Percentiles rank a stretch among this genome's conserved stretches.
phyloP scores from a whole-genome alignment of 1,140 invertebrate species.

The Trichogramma pretiosum region DNA sequence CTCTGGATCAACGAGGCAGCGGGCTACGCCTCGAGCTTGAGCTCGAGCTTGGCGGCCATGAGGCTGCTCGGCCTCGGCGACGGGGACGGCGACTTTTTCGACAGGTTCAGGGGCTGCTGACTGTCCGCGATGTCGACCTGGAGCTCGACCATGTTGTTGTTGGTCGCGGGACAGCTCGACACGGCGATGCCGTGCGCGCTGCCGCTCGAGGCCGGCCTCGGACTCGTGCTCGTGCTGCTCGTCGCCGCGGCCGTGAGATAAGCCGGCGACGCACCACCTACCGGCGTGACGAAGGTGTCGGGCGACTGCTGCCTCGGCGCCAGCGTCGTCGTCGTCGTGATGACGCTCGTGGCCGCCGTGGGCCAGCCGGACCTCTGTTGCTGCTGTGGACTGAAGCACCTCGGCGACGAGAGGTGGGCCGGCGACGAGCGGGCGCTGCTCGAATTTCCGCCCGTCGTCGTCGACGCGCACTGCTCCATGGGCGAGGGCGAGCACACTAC shows the following conservation, averaged over 20 bases:
- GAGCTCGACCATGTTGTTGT: constrained; percentile 59
- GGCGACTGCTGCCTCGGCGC: constrained; percentile 5
- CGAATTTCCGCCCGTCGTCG: constrained; percentile 37
- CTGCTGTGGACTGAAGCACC: constrained; percentile 27
- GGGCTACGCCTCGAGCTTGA: constrained; percentile 51
- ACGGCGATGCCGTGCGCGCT: constrained; percentile 28
- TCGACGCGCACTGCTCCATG: constrained; percentile 43
- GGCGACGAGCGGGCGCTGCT: constrained; percentile 31
- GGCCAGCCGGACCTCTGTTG: constrained; percentile 33
- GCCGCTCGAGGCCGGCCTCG: constrained; percentile 35
- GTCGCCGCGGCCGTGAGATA: constrained; percentile 36
- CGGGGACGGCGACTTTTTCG: constrained; percentile 78
- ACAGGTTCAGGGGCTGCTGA: constrained; percentile 76
- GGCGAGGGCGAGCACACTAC: constrained; percentile 50
- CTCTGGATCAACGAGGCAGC: not conserved
- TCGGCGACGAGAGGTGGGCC: not conserved
- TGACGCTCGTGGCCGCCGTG: constrained; percentile 37
- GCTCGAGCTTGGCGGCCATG: constrained; percentile 44
- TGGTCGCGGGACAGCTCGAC: constrained; percentile 35
- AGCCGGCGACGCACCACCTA: constrained; percentile 39
- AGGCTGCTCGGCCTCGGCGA: constrained; percentile 51
- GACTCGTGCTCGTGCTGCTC: constrained; percentile 39
- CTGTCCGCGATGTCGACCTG: constrained; percentile 73
- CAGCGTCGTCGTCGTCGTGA: constrained; percentile 39
- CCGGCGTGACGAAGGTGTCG: constrained; percentile 33